Conservation (phyloP, 2,113 vertebrate genomes). For the Tenrec ecaudatus region DNA sequence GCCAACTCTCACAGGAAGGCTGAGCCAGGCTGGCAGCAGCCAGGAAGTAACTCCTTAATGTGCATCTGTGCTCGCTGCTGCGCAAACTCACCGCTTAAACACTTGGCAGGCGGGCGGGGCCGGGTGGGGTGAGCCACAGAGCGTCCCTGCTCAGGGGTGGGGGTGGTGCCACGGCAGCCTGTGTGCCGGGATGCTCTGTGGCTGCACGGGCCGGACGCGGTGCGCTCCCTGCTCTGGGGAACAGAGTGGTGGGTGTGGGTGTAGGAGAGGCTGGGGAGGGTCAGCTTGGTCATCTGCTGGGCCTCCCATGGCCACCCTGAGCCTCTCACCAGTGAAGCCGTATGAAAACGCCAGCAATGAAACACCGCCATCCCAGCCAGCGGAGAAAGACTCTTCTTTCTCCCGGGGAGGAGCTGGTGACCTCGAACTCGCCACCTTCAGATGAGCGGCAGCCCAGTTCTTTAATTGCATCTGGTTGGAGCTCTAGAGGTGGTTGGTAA, state of each 20-base stretch:
- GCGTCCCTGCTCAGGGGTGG: slow-evolving; percentile 30
- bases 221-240: neutral
- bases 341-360: too few relatives aligned
- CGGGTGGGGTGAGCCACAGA: slow-evolving; percentile 45
- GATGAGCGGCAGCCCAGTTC: too few relatives aligned
- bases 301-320: neutral
- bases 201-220: neutral
- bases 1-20: slow-evolving; percentile 76
- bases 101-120: slow-evolving; percentile 28
- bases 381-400: too few relatives aligned
- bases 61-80: slow-evolving; percentile 66
- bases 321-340: neutral
- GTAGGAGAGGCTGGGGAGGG: neutral
- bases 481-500: neutral
- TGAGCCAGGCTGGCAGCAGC: slow-evolving; percentile 74
- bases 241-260: neutral
- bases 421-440: too few relatives aligned
- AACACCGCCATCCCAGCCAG: too few relatives aligned
- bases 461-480: neutral
- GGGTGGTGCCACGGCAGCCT: neutral
- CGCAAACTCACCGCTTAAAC: slow-evolving; percentile 79
- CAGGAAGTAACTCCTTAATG: slow-evolving; percentile 82
- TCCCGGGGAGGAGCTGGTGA: too few relatives aligned
- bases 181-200: neutral
- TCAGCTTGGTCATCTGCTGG: neutral